Evolutionary conservation across 53 echinoderm and acorn worm genomes (phyloP).

Genomic region (Arbacia lixula): DNA sequence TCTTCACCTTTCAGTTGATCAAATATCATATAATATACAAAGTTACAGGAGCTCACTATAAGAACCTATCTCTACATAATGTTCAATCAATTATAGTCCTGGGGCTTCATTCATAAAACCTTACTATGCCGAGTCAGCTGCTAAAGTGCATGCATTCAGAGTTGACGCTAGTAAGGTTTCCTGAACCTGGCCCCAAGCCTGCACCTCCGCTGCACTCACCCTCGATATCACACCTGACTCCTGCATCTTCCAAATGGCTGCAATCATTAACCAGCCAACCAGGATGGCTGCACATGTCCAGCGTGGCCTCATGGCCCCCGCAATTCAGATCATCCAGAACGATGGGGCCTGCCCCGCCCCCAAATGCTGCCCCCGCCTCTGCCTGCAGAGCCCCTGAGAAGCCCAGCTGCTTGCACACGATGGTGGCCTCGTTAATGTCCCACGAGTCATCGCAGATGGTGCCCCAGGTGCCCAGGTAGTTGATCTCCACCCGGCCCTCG

Average conservation of each 20-base stretch:
- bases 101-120: no score
- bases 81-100: no score
- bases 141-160: no score
- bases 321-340: constrained; percentile 47
- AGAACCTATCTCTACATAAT: no score
- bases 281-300: constrained; percentile 26
- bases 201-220: not conserved
- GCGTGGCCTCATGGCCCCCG: constrained; percentile 41
- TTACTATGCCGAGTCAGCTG: no score
- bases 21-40: no score
- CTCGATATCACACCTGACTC: constrained; percentile 51
- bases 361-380: not conserved
- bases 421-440: constrained; percentile 50
- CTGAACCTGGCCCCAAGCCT: no score
- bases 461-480: constrained; percentile 55
- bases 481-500: constrained; percentile 67
- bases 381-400: constrained; percentile 39
- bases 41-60: no score
- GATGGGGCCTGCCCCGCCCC: constrained; percentile 46
- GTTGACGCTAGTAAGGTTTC: no score
- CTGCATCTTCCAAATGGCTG: constrained; percentile 48
- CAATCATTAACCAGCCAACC: constrained; percentile 35
- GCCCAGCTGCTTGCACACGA: constrained; percentile 64
- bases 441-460: constrained; percentile 64
- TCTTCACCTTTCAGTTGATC: no score